phyloP scores from a whole-genome alignment of 2,113 vertebrate species.

The Camelus dromedarius region DNA sequence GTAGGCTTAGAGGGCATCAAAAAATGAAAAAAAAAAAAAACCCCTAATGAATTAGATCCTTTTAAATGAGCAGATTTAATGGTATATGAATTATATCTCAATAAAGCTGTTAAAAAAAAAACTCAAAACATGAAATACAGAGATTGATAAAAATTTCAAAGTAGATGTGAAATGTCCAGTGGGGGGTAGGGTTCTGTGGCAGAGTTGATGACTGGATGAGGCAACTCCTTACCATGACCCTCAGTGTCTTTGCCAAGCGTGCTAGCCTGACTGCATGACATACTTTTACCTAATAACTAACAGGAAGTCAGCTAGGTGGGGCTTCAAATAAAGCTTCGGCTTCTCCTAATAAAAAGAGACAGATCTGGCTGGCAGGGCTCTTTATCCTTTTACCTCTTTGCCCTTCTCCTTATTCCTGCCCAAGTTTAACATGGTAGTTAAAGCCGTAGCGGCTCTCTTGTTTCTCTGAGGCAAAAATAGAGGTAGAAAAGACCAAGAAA shows the following conservation, averaged over 20 bases:
- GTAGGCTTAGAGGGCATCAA: background rate
- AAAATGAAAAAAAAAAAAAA: slow-evolving; percentile 24
- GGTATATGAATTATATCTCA: background rate
- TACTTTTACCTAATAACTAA: background rate
- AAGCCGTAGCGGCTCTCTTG: background rate
- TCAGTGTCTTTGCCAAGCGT: background rate
- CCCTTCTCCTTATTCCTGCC: slow-evolving; percentile 25
- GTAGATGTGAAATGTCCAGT: background rate
- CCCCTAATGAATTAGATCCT: background rate
- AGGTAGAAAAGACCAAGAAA: slow-evolving; percentile 10
- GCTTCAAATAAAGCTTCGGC: background rate
- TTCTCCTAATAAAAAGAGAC: slow-evolving; percentile 24
- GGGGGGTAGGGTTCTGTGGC: background rate
- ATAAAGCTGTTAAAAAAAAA: background rate
- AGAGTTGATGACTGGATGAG: background rate
- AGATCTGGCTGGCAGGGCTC: background rate
- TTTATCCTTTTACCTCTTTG: background rate
- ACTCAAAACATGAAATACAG: background rate
- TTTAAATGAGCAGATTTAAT: background rate
- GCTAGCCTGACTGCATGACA: background rate
- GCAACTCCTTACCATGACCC: background rate
- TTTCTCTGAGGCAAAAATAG: slow-evolving; percentile 38
- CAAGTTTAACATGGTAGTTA: background rate
- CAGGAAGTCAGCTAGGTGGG: background rate
- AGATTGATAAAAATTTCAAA: slow-evolving; percentile 32